Evolutionary conservation across 2,113 vertebrate species (phyloP), one percentile per base, ranked within the genome.

Genomic region (Vimba vimba): DNA sequence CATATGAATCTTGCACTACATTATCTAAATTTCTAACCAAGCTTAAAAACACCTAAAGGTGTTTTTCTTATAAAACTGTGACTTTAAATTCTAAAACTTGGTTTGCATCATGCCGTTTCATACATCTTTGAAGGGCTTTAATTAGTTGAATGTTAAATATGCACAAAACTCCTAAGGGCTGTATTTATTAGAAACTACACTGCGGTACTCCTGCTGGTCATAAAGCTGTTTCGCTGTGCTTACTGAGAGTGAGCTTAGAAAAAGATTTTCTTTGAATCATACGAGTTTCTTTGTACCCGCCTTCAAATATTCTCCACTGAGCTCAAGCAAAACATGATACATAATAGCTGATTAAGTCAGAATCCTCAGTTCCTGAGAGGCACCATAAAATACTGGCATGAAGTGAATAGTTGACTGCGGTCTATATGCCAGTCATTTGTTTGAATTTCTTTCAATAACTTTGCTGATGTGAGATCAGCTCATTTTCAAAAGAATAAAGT

Each of bases 151-250:
- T 59, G 52, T 55, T 43, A 83, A 73, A 73, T 57, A 73, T 57
- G 68, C 66, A 36, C 45, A 19, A 68, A 82, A 82, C 64, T 82
- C 80, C 60, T 82, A 66, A 82, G 80, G 68, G 81, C 50, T 73
- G 81, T 83, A 73, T 71, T 73, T 83, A 73, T 25, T 83, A 73
- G 68, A 83, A 57, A 59, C 47, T 71, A 83, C 81, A 55, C 21
- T 8, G 12, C 3, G 7, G 21, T 73, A 39, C 66, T 57, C 50
- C 21, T 83, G 81, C 27, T 73, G 68, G 81, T 83, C 62, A 55
- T 80, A 33, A 82, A 83, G 50, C 66, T 43, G 50, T 83, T 73
- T 43, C 10, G 23, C 57, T 79, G 19, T 43, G 11, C 79, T 82
- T 66, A 66, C n/a, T 33, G 62, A 12, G 39, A 80, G 36, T 12